Evolutionary conservation across 2,797 vertebrate genomes (phyloP).

Genomic region (Anisognathus igniventris): DNA sequence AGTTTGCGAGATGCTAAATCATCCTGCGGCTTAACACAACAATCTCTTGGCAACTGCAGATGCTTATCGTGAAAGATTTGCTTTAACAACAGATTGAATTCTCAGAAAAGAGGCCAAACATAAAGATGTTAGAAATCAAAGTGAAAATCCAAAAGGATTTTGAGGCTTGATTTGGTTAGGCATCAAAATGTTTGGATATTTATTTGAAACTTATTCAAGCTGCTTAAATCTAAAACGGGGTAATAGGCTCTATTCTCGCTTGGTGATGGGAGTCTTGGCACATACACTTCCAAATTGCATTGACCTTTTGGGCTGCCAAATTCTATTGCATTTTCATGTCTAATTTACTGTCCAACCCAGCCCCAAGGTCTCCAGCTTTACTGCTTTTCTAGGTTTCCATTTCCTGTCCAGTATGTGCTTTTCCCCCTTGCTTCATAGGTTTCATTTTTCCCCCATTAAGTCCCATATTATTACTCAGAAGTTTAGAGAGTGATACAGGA

Average conservation of each 20-base stretch:
- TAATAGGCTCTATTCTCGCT: constrained; percentile 2
- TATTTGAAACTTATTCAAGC: constrained; percentile 59
- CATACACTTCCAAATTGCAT: constrained; percentile 36
- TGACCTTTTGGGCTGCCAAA: constrained; percentile 68
- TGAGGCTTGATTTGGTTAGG: constrained; percentile 55
- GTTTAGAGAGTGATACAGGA: neutral
- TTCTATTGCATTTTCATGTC: constrained; percentile 57
- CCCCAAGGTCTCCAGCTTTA: constrained; percentile 15
- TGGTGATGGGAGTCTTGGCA: constrained; percentile 15
- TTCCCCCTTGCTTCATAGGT: neutral
- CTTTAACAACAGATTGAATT: constrained; percentile 46
- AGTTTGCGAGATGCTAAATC: neutral
- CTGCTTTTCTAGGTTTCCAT: neutral
- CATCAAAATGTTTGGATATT: constrained; percentile 48
- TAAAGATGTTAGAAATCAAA: constrained; percentile 57
- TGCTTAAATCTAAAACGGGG: constrained; percentile 33
- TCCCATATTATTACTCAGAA: neutral
- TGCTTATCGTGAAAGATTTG: constrained; percentile 33
- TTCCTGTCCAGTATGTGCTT: constrained; percentile 3
- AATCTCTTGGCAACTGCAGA: constrained; percentile 42
- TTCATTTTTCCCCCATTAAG: neutral
- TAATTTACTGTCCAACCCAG: constrained; percentile 55
- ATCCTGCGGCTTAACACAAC: constrained; percentile 8
- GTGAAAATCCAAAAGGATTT: neutral
- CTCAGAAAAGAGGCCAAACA: constrained; percentile 46